A percentile compares a stretch with the other conserved stretches of the same genome.
Evolutionary conservation across 1,140 invertebrate species (phyloP).

Genomic region (Vanessa atalanta): DNA sequence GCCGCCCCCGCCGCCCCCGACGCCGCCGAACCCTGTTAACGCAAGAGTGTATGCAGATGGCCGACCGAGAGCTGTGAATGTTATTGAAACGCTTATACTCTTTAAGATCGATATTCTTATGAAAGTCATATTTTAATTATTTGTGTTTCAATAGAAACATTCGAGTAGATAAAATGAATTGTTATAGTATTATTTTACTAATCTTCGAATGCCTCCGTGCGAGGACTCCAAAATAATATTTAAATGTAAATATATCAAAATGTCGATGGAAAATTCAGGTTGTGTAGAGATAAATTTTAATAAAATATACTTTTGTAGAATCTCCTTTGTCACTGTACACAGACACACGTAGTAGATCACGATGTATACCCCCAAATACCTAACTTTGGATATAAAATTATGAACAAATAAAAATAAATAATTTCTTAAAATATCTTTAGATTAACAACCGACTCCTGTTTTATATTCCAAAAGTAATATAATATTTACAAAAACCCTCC

Average conservation of each 20-base stretch:
- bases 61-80: neutral
- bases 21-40: neutral
- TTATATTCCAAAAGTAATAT: too few species aligned
- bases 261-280: conserved; percentile 1
- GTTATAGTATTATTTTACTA: conserved; percentile 12
- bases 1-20: neutral
- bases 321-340: neutral
- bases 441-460: neutral
- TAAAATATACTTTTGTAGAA: conserved; percentile 4
- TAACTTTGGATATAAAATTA: conserved; percentile 6
- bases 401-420: conserved; percentile 1
- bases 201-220: neutral
- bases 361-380: neutral
- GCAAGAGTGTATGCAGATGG: neutral
- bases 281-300: conserved; percentile 14
- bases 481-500: too few species aligned
- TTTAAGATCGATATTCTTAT: conserved; percentile 18
- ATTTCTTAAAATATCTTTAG: neutral
- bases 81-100: conserved; percentile 11
- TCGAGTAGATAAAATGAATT: conserved; percentile 6
- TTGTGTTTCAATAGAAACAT: conserved; percentile 9
- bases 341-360: neutral
- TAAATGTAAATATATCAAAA: neutral
- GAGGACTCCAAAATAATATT: conserved; percentile 1
- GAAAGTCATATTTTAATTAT: neutral